A percentile compares a stretch with the other conserved stretches of the same genome.
Conservation (phyloP, 1,140 invertebrate species). For the Acyrthosiphon pisum region DNA sequence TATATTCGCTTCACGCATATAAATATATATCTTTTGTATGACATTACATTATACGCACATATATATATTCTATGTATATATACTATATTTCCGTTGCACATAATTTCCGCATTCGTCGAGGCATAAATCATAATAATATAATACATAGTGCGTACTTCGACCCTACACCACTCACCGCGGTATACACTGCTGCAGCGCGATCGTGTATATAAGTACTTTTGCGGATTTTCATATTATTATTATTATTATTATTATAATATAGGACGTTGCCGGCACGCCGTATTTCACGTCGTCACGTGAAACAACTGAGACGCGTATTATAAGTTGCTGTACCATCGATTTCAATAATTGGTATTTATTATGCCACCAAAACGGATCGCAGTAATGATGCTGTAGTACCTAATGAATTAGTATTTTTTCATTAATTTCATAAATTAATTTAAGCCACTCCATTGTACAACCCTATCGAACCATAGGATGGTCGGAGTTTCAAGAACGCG, state of each 20-base stretch:
- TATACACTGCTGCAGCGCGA: not conserved
- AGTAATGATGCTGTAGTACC: too few relatives aligned
- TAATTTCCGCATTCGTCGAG: slow-evolving; percentile 5
- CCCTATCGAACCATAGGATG: too few relatives aligned
- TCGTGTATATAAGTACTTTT: not conserved
- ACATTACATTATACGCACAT: not conserved
- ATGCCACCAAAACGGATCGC: not conserved
- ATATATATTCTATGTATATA: not conserved
- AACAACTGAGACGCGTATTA: not conserved
- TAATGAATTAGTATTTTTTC: not conserved
- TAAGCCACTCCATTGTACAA: too few relatives aligned
- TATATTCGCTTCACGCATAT: not conserved
- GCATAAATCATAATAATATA: not conserved
- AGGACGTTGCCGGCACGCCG: too few relatives aligned
- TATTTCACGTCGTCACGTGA: not conserved
- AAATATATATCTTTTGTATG: not conserved
- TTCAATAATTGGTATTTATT: not conserved
- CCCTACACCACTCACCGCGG: not conserved
- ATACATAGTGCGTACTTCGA: not conserved
- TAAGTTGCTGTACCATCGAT: not conserved
- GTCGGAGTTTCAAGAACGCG: too few relatives aligned
- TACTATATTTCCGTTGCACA: not conserved
- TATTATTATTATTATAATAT: too few relatives aligned
- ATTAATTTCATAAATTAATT: too few relatives aligned
- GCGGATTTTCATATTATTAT: not conserved